phyloP scores from a whole-genome alignment of 2,888 invertebrate species.

The Parochlus steinenii region DNA sequence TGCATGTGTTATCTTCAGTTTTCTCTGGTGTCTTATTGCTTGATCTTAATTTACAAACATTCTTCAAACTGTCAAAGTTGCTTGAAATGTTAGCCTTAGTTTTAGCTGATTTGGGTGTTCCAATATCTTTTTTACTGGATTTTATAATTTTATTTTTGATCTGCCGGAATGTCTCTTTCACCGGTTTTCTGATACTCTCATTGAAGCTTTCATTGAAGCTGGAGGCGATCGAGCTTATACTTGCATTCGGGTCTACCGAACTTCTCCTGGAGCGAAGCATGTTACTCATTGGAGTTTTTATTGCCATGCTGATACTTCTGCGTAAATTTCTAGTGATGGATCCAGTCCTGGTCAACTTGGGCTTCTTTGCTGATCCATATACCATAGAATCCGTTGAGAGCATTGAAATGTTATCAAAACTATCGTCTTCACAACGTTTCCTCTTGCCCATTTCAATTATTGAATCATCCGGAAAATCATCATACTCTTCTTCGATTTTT shows the following conservation, averaged over 20 bases:
- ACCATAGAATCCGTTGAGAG: constrained; percentile 19
- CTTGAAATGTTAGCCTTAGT: constrained; percentile 2
- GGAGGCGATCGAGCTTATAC: constrained; percentile 25
- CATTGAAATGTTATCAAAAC: constrained; percentile 26
- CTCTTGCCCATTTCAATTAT: constrained; percentile 21
- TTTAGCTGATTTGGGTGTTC: constrained; percentile 11
- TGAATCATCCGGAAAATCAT: constrained; percentile 2
- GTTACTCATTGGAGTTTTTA: constrained; percentile 25
- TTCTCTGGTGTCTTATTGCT: constrained; percentile 13
- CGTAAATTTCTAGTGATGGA: constrained; percentile 27
- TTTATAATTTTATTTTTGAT: constrained; percentile 26
- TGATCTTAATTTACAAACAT: constrained; percentile 11
- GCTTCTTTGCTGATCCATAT: constrained; percentile 24
- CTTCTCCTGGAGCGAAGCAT: constrained; percentile 19
- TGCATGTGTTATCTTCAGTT: neutral
- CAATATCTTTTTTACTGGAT: constrained; percentile 16
- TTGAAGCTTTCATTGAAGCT: constrained; percentile 24
- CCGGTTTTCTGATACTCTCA: constrained; percentile 26
- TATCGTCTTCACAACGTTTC: constrained; percentile 22
- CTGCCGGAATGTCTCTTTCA: constrained; percentile 26
- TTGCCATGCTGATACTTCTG: constrained; percentile 29
- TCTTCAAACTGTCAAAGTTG: constrained; percentile 12
- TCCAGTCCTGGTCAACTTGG: constrained; percentile 27
- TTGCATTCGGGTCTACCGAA: constrained; percentile 23
- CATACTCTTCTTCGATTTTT: constrained; percentile 7